A percentile compares a stretch with the other conserved stretches of the same genome.
phyloP scores from a whole-genome alignment of 2,113 vertebrate genomes.

The Phrynosoma blainvillii region DNA sequence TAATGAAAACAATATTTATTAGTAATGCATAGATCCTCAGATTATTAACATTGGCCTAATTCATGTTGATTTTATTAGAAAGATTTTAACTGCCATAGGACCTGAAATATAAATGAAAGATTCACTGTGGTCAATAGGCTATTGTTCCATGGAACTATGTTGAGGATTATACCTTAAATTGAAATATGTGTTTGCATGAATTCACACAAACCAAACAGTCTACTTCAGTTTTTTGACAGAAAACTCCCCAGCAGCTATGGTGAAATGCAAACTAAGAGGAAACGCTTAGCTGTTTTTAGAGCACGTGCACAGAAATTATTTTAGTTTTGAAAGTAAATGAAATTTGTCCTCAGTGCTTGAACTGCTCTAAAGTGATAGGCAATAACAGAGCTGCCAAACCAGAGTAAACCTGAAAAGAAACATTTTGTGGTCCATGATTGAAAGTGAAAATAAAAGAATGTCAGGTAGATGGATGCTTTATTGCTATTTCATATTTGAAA shows the following conservation, averaged over 20 bases:
- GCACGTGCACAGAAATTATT: constrained; percentile 40
- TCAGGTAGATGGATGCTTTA: constrained; percentile 74
- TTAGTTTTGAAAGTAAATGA: constrained; percentile 66
- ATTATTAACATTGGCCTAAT: background rate
- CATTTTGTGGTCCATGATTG: constrained; percentile 60
- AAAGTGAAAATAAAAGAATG: constrained; percentile 75
- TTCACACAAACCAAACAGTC: constrained; percentile 14
- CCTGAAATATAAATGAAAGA: background rate
- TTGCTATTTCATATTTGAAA: constrained; percentile 75
- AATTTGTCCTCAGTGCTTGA: constrained; percentile 64
- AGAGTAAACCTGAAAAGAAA: constrained; percentile 66
- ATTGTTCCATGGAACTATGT: too few species aligned
- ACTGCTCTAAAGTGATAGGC: constrained; percentile 66
- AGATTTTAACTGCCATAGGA: background rate
- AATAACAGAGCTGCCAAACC: constrained; percentile 71
- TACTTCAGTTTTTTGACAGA: constrained; percentile 64
- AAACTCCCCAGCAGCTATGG: constrained; percentile 56
- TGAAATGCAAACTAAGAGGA: constrained; percentile 67
- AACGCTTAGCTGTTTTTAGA: constrained; percentile 49
- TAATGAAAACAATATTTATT: background rate
- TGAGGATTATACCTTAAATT: background rate
- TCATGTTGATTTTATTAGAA: background rate
- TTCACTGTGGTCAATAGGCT: background rate
- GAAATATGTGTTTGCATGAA: background rate
- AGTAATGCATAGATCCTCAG: background rate